Base-by-base conservation (phyloP, 2,888 invertebrate species). In the Oeneis ivallda region DNA sequence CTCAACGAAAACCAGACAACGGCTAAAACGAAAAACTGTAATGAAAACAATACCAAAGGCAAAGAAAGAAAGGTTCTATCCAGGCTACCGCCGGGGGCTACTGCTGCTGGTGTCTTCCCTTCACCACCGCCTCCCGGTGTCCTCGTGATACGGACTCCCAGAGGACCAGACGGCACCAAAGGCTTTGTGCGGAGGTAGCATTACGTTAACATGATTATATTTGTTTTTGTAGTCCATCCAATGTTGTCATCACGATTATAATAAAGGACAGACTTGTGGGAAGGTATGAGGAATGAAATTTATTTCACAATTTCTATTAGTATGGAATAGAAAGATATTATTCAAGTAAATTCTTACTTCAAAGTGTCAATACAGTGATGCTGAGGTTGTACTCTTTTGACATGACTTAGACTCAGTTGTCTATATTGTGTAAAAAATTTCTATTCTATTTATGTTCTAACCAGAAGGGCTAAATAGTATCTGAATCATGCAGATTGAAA, bases 91-190 rank as follows among this genome's bases (percentile, higher is more conserved):
- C 82, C 86, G 0, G 87, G 86, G 7, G 80, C 87, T 4, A 85
- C 87, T 0, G 75, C 80, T 0, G 74, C 84, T 1, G 90, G 85
- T 10, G 76, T 89, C 39, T 89, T 86, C 73, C 89, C 88, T 1
- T 91, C 88, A 6, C 92, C 92, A 0, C 86, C 89, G 0, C 92
- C 89, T 0, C 85, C 89, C 6, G 91, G 92, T 11, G 91, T 92
- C 1, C 85, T 90, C 13, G 92, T 96, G 64, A 92, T 96, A 77
- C 92, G 97, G 75, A 92, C 95, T 80, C 97, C 97, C 0, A 93
- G 93, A 74, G 96, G 96, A 45, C 97, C 97, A 1, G 96, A 97
- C 76, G 96, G 96, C 70, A 95, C 95, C 58, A 92, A 89, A 80
- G 91, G 91, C 34, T 92, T 92, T 72, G 76, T 81, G 70, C 76